A percentile compares a stretch with the other conserved stretches of the same genome.
Conservation (phyloP, 2,888 invertebrate species). For the Cantharis nigra region DNA sequence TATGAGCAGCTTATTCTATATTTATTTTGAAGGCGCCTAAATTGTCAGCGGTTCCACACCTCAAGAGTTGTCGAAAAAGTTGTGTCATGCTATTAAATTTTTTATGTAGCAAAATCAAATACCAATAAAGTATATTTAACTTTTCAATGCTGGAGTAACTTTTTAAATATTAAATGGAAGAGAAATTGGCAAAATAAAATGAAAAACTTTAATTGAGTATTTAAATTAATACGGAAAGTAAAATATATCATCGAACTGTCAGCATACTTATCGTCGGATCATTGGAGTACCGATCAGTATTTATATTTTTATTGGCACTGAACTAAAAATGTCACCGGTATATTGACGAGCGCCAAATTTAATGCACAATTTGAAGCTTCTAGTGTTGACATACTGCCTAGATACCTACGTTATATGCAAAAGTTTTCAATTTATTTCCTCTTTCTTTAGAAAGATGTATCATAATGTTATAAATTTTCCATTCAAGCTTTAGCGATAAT, state of each 20-base stretch:
- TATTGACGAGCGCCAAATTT: not conserved
- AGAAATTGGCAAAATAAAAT: not conserved
- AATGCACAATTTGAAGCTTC: not conserved
- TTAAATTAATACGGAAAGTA: not conserved
- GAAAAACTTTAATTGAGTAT: not conserved
- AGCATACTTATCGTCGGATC: not conserved
- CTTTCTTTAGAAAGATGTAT: no score
- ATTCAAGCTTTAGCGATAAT: not conserved
- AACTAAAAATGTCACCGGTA: not conserved
- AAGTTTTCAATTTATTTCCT: not conserved
- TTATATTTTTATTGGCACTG: not conserved
- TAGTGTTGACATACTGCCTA: not conserved
- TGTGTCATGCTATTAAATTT: not conserved
- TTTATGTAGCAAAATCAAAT: not conserved
- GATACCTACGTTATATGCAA: not conserved
- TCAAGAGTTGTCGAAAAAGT: not conserved
- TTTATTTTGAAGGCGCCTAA: conserved; percentile 18
- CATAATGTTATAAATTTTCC: not conserved
- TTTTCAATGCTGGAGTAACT: not conserved
- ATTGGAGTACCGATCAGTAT: not conserved
- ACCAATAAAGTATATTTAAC: not conserved
- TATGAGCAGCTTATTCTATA: conserved; percentile 13
- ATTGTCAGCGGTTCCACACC: conserved; percentile 22
- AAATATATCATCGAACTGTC: not conserved
- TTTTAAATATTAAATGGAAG: not conserved